phyloP scores from a whole-genome alignment of 35 echinoderm and acorn worm genomes.

The Diadema setosum region DNA sequence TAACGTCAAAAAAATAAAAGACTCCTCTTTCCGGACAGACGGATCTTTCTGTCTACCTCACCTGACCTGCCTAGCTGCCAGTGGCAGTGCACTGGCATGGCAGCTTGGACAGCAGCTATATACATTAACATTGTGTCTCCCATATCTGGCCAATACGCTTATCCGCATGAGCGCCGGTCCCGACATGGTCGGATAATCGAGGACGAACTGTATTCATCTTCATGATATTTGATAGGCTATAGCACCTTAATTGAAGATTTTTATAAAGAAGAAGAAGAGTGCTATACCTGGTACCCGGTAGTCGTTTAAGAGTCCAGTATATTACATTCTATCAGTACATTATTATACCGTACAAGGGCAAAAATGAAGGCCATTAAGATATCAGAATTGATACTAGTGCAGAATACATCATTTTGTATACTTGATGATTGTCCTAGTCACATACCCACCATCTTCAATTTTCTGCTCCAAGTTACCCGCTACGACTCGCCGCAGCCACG shows the following conservation, averaged over 20 bases:
- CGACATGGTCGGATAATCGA: too few species aligned
- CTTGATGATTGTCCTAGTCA: not conserved
- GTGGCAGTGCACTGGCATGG: too few species aligned
- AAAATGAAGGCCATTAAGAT: not conserved
- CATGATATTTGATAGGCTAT: not conserved
- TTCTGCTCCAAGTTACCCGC: not conserved
- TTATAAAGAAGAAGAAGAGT: not conserved
- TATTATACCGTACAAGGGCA: not conserved
- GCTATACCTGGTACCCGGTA: not conserved
- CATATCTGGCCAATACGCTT: too few species aligned
- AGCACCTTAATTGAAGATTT: not conserved
- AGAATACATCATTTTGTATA: not conserved
- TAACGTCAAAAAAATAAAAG: too few species aligned
- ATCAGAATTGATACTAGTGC: not conserved
- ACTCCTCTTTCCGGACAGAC: too few species aligned
- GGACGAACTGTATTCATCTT: too few species aligned
- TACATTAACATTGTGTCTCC: too few species aligned
- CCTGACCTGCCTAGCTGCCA: too few species aligned
- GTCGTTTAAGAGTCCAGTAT: not conserved
- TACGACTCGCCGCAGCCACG: not conserved
- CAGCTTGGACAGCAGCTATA: too few species aligned
- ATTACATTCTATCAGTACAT: not conserved
- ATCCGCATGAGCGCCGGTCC: too few species aligned
- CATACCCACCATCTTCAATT: not conserved
- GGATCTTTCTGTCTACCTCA: too few species aligned